A percentile compares a stretch with the other conserved stretches of the same genome.
Conservation (phyloP, 2,113 vertebrate genomes). For the Alethe diademata region DNA sequence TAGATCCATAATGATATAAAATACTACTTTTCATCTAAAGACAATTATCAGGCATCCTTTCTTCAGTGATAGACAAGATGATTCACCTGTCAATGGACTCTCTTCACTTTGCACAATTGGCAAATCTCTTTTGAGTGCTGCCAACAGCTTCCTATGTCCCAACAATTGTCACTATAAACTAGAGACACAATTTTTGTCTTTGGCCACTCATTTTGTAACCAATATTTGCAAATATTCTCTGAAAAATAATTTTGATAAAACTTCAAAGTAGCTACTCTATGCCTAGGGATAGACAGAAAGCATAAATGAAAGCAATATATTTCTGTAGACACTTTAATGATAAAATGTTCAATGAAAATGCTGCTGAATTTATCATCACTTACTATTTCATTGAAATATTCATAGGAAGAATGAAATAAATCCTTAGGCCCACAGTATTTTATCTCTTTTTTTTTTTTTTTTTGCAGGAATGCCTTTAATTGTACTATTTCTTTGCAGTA, state of each 20-base stretch:
- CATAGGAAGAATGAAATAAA: background rate
- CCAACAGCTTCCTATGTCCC: background rate
- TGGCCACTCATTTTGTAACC: background rate
- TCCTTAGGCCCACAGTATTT: background rate
- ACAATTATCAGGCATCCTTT: background rate
- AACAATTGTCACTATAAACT: background rate
- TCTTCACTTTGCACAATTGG: background rate
- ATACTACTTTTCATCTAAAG: background rate
- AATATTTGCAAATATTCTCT: background rate
- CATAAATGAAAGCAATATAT: background rate
- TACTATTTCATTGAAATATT: background rate
- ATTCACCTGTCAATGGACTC: background rate
- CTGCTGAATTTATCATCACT: background rate
- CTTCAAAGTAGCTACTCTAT: background rate
- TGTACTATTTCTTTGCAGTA: background rate
- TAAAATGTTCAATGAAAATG: background rate
- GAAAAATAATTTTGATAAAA: slow-evolving; percentile 3
- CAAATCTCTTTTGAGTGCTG: background rate
- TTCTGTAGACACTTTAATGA: background rate
- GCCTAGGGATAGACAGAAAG: background rate
- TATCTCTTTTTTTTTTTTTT: background rate
- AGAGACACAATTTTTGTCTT: background rate
- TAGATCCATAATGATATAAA: background rate
- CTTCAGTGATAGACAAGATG: background rate
- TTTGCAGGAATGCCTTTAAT: background rate